Percentiles rank a stretch among this genome's conserved stretches.
phyloP scores from a whole-genome alignment of 2,888 invertebrate species.

The Steromphala cineraria region DNA sequence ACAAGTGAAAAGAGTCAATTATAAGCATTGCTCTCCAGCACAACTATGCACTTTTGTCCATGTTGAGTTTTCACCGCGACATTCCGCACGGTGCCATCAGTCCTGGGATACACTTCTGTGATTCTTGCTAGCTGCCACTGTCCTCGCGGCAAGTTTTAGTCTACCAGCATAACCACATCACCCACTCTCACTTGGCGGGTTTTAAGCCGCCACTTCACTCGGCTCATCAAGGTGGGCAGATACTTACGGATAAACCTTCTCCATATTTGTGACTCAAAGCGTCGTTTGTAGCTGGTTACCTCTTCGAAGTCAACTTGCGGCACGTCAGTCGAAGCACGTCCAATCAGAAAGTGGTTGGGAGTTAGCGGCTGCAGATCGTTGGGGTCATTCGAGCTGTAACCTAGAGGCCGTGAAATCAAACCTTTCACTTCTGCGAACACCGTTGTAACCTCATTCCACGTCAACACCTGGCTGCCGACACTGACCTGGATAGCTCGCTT shows the following conservation, averaged over 20 bases:
- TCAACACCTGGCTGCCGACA: no score
- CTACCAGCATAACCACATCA: constrained; percentile 20
- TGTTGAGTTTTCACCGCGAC: background rate
- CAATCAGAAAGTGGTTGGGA: constrained; percentile 30
- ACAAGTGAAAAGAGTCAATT: no score
- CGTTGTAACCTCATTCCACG: background rate
- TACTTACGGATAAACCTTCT: constrained; percentile 18
- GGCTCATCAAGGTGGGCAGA: constrained; percentile 15
- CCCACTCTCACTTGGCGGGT: constrained; percentile 14
- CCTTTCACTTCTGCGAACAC: no score
- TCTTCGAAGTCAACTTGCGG: constrained; percentile 22
- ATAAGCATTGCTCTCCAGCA: no score
- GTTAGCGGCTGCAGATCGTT: constrained; percentile 15
- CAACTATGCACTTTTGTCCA: background rate
- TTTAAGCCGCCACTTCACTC: constrained; percentile 20
- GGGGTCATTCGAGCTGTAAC: constrained; percentile 20
- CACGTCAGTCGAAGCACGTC: constrained; percentile 15
- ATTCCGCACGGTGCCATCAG: constrained; percentile 19
- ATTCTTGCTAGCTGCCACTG: constrained; percentile 21
- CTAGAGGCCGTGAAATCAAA: constrained; percentile 21
- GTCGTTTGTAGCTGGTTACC: background rate
- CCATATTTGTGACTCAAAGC: constrained; percentile 17
- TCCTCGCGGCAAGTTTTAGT: background rate
- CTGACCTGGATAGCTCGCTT: no score
- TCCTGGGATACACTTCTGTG: constrained; percentile 16